A percentile compares a stretch with the other conserved stretches of the same genome.
Evolutionary conservation across 2,113 vertebrate species (phyloP).

Genomic region (Plectropomus leopardus): DNA sequence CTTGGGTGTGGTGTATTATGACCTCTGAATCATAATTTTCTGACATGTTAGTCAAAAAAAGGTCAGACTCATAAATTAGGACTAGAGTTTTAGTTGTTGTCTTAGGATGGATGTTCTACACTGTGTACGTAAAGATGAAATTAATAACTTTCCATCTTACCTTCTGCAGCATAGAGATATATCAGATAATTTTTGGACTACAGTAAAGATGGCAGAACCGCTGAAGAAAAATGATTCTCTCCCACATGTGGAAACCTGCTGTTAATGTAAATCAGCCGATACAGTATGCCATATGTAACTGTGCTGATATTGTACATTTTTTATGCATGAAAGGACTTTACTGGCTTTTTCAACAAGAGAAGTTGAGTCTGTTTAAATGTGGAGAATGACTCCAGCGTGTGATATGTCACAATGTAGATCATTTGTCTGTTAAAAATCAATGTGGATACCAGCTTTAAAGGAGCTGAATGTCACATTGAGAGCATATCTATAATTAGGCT

Average conservation of each 20-base stretch:
- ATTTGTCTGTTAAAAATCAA: neutral
- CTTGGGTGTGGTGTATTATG: neutral
- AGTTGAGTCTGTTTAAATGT: neutral
- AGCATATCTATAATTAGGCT: too few species aligned
- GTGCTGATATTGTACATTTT: neutral
- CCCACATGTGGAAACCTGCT: slow-evolving; percentile 32
- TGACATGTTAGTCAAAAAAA: neutral
- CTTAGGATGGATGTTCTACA: neutral
- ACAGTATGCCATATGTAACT: neutral
- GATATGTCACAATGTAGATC: neutral
- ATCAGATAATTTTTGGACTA: neutral
- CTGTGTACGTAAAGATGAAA: neutral
- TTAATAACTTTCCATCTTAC: neutral
- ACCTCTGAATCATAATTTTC: slow-evolving; percentile 10
- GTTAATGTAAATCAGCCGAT: neutral
- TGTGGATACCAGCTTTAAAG: neutral
- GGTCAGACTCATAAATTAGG: neutral
- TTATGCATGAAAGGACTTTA: neutral
- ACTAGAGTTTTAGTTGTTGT: neutral
- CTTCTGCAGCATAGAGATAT: neutral
- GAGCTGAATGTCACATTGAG: too few species aligned
- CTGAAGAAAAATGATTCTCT: neutral
- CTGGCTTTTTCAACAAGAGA: neutral
- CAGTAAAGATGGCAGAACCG: neutral
- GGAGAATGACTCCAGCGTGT: neutral